Evolutionary conservation across 2,797 vertebrate genomes (phyloP).

Genomic region (Hemitrygon akajei): DNA sequence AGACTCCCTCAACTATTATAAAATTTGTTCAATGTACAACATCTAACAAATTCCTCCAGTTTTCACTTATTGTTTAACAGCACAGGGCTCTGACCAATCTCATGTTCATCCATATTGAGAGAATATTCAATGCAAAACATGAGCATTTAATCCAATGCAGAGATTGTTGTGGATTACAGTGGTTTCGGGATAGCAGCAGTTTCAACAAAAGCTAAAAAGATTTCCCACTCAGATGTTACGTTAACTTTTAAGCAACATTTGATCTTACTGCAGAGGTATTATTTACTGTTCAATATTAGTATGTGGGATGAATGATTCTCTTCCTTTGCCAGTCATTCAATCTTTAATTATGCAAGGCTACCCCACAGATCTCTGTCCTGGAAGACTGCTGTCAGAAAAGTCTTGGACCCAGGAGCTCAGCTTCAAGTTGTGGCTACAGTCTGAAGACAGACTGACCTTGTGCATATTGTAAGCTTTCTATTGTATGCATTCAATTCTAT

Average conservation of each 20-base stretch:
- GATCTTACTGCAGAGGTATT: not conserved
- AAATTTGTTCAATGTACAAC: not conserved
- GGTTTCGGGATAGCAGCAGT: not conserved
- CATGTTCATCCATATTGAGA: not conserved
- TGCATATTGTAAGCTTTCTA: not conserved
- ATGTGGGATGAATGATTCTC: not conserved
- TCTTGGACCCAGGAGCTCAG: not conserved
- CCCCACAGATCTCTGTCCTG: not conserved
- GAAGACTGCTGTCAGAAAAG: not conserved
- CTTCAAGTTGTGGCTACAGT: not conserved
- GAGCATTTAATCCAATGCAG: not conserved
- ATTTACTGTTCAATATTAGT: not conserved
- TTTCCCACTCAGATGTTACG: not conserved
- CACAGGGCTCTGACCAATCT: not conserved
- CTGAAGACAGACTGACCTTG: not conserved
- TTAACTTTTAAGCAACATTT: not conserved
- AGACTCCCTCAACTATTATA: not conserved
- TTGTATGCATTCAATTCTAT: no score
- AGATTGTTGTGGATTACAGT: not conserved
- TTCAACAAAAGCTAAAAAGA: not conserved
- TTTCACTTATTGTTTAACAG: not conserved
- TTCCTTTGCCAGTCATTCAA: not conserved
- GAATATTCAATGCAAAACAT: not conserved
- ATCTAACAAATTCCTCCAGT: not conserved
- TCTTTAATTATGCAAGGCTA: not conserved